phyloP scores from a whole-genome alignment of 2,797 vertebrate species.

The Semotilus atromaculatus region DNA sequence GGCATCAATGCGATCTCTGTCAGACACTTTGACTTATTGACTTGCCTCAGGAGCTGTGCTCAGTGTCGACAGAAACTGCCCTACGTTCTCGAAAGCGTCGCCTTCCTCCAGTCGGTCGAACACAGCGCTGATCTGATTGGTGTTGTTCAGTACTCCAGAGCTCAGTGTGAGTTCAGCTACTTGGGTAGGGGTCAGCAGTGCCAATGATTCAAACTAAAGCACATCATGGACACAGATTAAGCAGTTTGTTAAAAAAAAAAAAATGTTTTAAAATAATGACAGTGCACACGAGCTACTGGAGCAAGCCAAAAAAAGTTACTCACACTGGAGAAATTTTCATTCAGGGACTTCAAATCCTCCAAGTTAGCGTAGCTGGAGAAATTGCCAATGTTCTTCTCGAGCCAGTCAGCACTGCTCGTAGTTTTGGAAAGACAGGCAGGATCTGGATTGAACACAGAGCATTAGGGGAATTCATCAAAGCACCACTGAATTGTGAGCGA shows the following conservation, averaged over 20 bases:
- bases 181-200: slow-evolving; percentile 41
- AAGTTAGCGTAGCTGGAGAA: neutral
- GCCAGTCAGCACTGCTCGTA: neutral
- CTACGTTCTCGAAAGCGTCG: slow-evolving; percentile 59
- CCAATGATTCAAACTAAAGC: slow-evolving; percentile 41
- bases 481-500: neutral
- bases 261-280: too few species aligned
- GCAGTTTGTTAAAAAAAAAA: neutral
- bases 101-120: slow-evolving; percentile 60
- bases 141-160: slow-evolving; percentile 43
- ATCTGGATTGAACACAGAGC: neutral
- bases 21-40: neutral
- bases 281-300: neutral
- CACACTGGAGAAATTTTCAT: neutral
- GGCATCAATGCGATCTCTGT: neutral
- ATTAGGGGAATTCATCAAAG: neutral
- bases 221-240: neutral
- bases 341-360: neutral
- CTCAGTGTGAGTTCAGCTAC: slow-evolving; percentile 42
- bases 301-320: neutral
- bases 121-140: slow-evolving; percentile 49
- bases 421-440: neutral
- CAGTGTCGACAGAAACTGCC: slow-evolving; percentile 51
- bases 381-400: neutral
- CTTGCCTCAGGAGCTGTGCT: too few species aligned